A percentile compares a stretch with the other conserved stretches of the same genome.
Evolutionary conservation across 2,797 vertebrate genomes (phyloP).

Genomic region (Mus caroli): DNA sequence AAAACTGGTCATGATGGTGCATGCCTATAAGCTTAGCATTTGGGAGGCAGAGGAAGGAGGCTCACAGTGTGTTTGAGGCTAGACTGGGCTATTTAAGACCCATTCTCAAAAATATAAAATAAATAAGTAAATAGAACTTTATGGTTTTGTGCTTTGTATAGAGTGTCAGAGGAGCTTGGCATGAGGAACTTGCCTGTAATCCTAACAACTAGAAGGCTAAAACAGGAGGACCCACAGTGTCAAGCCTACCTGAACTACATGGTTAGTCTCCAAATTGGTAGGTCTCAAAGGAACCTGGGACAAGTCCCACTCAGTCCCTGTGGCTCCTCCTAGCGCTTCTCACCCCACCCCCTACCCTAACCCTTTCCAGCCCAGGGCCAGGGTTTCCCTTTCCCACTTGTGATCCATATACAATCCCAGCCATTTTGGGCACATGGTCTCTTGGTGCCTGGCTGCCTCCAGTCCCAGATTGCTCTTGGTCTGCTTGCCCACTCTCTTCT

Average conservation of each 20-base stretch:
- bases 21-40: not conserved
- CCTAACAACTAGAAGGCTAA: not conserved
- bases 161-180: not conserved
- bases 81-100: not conserved
- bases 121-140: not conserved
- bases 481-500: not conserved
- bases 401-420: not conserved
- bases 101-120: not conserved
- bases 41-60: not conserved
- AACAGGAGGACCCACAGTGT: not conserved
- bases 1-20: not conserved
- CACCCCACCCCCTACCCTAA: not conserved
- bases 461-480: not conserved
- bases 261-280: not conserved
- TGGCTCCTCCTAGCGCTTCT: not conserved
- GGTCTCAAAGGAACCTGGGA: not conserved
- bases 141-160: conserved; percentile 23
- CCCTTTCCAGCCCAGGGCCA: not conserved
- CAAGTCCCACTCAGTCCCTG: not conserved
- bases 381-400: not conserved
- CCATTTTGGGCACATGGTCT: not conserved
- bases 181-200: not conserved
- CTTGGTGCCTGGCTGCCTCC: not conserved
- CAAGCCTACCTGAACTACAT: not conserved
- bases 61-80: not conserved